Evolutionary conservation across 2,797 vertebrate species (phyloP).

Genomic region (Acanthis flammea): DNA sequence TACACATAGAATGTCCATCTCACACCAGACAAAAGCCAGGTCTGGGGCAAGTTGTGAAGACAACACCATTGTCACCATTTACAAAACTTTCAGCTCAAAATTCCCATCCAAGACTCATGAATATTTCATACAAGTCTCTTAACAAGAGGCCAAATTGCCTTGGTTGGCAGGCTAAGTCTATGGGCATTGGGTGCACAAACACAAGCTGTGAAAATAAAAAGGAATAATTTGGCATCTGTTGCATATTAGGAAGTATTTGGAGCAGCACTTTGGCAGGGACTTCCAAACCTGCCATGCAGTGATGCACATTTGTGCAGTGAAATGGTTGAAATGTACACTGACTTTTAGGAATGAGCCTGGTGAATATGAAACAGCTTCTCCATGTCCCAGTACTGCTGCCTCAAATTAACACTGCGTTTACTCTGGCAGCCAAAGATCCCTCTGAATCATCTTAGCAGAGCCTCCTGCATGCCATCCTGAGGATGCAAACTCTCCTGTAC

Average conservation of each 20-base stretch:
- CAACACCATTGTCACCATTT: neutral
- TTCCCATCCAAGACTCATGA: neutral
- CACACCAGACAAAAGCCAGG: neutral
- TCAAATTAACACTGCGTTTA: neutral
- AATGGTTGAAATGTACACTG: neutral
- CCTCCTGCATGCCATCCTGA: neutral
- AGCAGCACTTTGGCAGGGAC: conserved; percentile 23
- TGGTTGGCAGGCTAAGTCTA: conserved; percentile 22
- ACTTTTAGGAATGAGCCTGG: conserved; percentile 8
- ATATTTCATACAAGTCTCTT: conserved; percentile 39
- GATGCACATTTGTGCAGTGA: conserved; percentile 17
- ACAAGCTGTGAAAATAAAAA: conserved; percentile 67
- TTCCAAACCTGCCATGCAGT: conserved; percentile 15
- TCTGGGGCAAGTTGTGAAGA: neutral
- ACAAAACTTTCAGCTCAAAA: conserved; percentile 1
- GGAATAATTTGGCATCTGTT: conserved; percentile 53
- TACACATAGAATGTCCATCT: neutral
- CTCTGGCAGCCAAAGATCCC: neutral
- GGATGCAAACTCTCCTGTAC: neutral
- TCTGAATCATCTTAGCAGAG: conserved; percentile 5
- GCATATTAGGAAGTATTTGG: conserved; percentile 22
- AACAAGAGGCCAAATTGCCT: conserved; percentile 51
- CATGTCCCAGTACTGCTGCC: neutral
- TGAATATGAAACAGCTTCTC: conserved; percentile 35
- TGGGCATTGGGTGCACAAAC: conserved; percentile 36